These are phyloP conservation scores for Zoanthus solanderi DNA, from an alignment of 92 coral and sea anemone genomes.

Conservation along the genomic window DNA sequence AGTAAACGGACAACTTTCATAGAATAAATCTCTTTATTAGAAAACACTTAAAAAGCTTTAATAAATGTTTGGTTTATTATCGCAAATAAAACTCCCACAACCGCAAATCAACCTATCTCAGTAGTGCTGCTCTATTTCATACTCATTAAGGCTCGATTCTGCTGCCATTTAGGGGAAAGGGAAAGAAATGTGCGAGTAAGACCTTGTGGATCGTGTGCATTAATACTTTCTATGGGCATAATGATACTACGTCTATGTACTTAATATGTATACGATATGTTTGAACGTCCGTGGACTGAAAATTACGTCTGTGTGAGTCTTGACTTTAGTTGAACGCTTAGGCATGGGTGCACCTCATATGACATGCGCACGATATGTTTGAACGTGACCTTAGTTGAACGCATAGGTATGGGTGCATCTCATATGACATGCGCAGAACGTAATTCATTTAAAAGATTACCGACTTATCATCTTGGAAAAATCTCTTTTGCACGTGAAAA, in stretches of 20 bases:
- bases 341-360: not conserved
- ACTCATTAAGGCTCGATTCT: not conserved
- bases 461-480: not conserved
- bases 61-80: not conserved
- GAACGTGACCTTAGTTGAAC: not conserved
- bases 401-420: not conserved
- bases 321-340: not conserved
- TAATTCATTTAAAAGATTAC: not conserved
- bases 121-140: not conserved
- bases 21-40: slow-evolving; percentile 2
- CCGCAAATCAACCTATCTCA: slow-evolving; percentile 19
- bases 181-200: not conserved
- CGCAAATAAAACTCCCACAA: not conserved
- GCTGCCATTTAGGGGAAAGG: not conserved
- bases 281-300: too few species aligned
- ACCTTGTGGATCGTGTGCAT: too few species aligned
- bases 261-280: not conserved
- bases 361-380: not conserved
- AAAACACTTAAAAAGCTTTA: slow-evolving; percentile 9
- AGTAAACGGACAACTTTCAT: not conserved
- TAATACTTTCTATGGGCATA: too few species aligned
- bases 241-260: too few species aligned
- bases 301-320: too few species aligned
- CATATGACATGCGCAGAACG: not conserved
- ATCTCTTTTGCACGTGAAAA: not conserved